These are phyloP conservation scores for Brachylomia viminalis DNA, from an alignment of 2,888 invertebrate species.

Conservation along the genomic window DNA sequence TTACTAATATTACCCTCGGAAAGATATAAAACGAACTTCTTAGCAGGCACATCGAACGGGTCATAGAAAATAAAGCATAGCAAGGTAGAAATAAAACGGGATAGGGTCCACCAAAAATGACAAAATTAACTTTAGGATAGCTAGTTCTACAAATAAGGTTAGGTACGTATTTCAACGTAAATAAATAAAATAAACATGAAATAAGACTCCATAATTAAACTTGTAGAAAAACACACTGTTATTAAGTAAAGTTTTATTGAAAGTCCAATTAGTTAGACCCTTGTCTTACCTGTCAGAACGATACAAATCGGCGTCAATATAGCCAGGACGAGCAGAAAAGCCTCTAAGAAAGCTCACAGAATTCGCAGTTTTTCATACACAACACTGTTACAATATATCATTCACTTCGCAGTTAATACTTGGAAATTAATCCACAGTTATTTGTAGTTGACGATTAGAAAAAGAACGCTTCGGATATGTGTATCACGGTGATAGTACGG, in stretches of 20 bases:
- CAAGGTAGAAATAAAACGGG: slow-evolving; percentile 12
- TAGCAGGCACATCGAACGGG: not conserved
- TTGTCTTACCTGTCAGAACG: slow-evolving; percentile 83
- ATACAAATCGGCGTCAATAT: slow-evolving; percentile 79
- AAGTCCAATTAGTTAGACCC: slow-evolving; percentile 41
- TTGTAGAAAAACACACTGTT: slow-evolving; percentile 35
- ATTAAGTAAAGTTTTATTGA: slow-evolving; percentile 35
- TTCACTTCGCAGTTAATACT: slow-evolving; percentile 70
- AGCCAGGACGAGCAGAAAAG: slow-evolving; percentile 73
- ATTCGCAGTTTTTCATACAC: slow-evolving; percentile 74
- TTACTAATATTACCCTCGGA: not conserved
- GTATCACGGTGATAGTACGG: slow-evolving; percentile 59
- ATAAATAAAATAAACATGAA: slow-evolving; percentile 20
- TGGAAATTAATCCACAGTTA: slow-evolving; percentile 62
- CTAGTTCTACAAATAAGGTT: not conserved
- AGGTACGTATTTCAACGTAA: not conserved
- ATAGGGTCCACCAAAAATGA: not conserved
- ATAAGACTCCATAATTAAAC: not conserved
- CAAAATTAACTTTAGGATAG: not conserved
- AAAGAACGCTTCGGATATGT: slow-evolving; percentile 66
- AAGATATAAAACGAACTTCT: slow-evolving; percentile 1
- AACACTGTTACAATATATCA: slow-evolving; percentile 73
- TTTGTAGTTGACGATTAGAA: slow-evolving; percentile 60
- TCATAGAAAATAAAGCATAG: slow-evolving; percentile 19
- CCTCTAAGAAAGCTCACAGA: slow-evolving; percentile 76